These are phyloP conservation scores for Strigamia transsilvanica DNA, from an alignment of 2,888 invertebrate species.

Conservation along the genomic window DNA sequence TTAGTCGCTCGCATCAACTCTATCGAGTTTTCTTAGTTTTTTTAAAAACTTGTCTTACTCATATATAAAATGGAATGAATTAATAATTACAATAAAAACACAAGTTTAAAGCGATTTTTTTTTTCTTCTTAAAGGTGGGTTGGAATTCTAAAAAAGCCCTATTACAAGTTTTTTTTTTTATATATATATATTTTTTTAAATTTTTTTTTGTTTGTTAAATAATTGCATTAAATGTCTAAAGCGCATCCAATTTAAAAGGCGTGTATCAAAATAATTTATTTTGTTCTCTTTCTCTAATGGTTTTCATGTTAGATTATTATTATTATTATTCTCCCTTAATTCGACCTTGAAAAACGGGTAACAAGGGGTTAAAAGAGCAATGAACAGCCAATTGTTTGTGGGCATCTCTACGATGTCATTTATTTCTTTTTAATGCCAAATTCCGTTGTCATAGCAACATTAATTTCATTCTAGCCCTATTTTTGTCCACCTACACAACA, in stretches of 20 bases:
- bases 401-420: slow-evolving; percentile 21
- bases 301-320: slow-evolving; percentile 3
- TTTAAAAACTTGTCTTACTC: not conserved
- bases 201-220: not conserved
- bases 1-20: slow-evolving; percentile 39
- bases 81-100: slow-evolving; percentile 28
- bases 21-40: not conserved
- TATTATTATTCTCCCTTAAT: not conserved
- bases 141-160: slow-evolving; percentile 31
- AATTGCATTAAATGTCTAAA: slow-evolving; percentile 35
- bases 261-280: slow-evolving; percentile 41
- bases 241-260: slow-evolving; percentile 45
- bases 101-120: not conserved
- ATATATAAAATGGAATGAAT: slow-evolving; percentile 8
- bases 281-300: slow-evolving; percentile 31
- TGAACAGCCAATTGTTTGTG: slow-evolving; percentile 46
- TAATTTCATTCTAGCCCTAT: not conserved
- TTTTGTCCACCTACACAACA: slow-evolving; percentile 28
- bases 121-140: not conserved
- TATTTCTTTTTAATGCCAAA: not conserved
- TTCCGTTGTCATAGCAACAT: not conserved
- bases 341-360: slow-evolving; percentile 38
- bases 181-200: not conserved
- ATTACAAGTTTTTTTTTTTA: not conserved
- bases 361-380: slow-evolving; percentile 42